Base-by-base conservation (phyloP, 2,113 vertebrate genomes). In the Chamaea fasciata region DNA sequence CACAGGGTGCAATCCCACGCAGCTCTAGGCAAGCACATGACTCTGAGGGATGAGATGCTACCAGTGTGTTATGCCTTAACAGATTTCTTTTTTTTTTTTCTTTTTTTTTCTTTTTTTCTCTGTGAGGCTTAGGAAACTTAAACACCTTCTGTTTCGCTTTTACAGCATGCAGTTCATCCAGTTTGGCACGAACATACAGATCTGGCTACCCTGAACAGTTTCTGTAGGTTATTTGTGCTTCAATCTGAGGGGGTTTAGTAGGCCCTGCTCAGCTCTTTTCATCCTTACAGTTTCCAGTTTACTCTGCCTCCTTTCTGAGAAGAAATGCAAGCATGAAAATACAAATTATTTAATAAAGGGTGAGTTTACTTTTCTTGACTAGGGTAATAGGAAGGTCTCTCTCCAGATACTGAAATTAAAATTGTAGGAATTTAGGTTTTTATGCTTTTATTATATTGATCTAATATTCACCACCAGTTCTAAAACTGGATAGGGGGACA, bases 1-100 rank as follows among this genome's bases (percentile, higher is more conserved):
- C 44, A 13, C 27, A 8, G 0, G 0, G 67, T 2, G 4, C 49
- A 73, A 26, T 37, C 63, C 76, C 67, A 80, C 24, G 0, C 46
- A 71, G 76, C 47, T 75, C 42, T 10, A 83, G 59, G 60, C 35
- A 65, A 75, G 31, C 20, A 65, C n/a, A 16, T 3, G 2, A 23
- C 62, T 44, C 50, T 62, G 42, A 82, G 75, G 62, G 18, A 64
- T 79, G 44, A 21, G 30, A 17, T 15, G 10, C 33, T 87, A 44
- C 33, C 73, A 59, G 30, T 3, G 42, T 63, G 42, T 42, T 94
- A 57, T 16, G 20, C 26, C 57, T 69, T 44, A 77, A 16, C 26
- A 63, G 41, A 21, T 74, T 39, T 37, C 0, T 41, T 56, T 52
- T 28, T 44, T 53, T 44, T n/a, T 50, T 65, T 57, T 41, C 75